A percentile compares a stretch with the other conserved stretches of the same genome.
phyloP scores from a whole-genome alignment of 2,888 invertebrate genomes.

The Acronicta alni region DNA sequence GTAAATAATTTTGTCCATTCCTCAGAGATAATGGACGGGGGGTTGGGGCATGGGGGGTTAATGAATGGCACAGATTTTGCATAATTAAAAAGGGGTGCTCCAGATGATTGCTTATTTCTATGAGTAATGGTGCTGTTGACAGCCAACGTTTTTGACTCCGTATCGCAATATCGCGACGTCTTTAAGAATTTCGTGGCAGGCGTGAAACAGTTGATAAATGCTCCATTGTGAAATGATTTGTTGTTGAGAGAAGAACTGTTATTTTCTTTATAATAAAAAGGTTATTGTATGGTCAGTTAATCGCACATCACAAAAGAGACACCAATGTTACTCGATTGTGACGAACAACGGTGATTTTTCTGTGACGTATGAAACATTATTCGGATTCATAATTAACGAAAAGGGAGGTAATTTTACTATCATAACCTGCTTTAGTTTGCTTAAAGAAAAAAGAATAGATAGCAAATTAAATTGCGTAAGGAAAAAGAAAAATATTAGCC shows the following conservation, averaged over 20 bases:
- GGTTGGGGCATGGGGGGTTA: constrained; percentile 53
- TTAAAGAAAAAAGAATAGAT: too few species aligned
- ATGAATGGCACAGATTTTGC: constrained; percentile 85
- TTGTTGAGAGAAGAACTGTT: constrained; percentile 2
- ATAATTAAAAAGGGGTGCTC: constrained; percentile 86
- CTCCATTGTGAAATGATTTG: constrained; percentile 19
- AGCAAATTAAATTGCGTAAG: too few species aligned
- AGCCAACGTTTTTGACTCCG: constrained; percentile 56
- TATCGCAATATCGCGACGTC: constrained; percentile 47
- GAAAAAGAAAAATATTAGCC: too few species aligned
- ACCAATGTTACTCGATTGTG: too few species aligned
- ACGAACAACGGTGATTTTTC: too few species aligned
- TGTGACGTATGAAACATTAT: too few species aligned
- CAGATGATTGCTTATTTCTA: constrained; percentile 83
- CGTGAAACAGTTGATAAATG: constrained; percentile 51
- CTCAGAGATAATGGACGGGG: constrained; percentile 63
- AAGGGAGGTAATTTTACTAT: too few species aligned
- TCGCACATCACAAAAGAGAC: too few species aligned
- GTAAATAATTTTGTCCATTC: constrained; percentile 81
- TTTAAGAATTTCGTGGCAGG: constrained; percentile 46
- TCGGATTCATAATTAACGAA: too few species aligned
- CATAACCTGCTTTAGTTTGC: too few species aligned
- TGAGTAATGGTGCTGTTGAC: constrained; percentile 77
- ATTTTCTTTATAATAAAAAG: not conserved
- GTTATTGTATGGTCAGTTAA: too few species aligned